Percentiles rank a stretch among this genome's conserved stretches.
Conservation (phyloP, 2,888 invertebrate genomes). For the Epinotia bilunana region DNA sequence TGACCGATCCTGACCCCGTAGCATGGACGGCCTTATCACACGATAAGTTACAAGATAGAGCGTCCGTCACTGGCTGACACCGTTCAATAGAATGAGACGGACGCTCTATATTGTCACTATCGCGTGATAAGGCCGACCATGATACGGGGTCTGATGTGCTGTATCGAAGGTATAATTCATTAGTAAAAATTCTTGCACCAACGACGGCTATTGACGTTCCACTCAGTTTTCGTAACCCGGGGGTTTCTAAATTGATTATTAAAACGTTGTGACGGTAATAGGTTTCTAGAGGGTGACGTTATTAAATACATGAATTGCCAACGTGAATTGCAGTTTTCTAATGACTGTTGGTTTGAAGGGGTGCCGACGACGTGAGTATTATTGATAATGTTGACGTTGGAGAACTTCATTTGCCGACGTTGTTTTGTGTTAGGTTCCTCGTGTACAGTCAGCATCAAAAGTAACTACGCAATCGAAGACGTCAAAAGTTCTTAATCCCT, state of each 20-base stretch:
- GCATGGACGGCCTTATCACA: no score
- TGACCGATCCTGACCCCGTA: no score
- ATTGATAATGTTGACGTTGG: constrained; percentile 38
- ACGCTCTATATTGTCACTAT: no score
- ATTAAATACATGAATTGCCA: constrained; percentile 83
- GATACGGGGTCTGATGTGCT: no score
- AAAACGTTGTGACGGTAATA: constrained; percentile 78
- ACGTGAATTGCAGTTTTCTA: constrained; percentile 66
- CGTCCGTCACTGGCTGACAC: no score
- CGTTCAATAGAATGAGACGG: no score
- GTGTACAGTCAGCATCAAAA: no score
- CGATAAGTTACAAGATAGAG: no score
- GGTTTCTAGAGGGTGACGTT: constrained; percentile 75
- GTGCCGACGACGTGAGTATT: constrained; percentile 24
- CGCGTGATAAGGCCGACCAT: no score
- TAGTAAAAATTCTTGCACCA: constrained; percentile 3
- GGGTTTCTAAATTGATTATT: constrained; percentile 73
- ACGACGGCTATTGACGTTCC: constrained; percentile 21
- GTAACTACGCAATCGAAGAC: no score
- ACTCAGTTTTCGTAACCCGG: constrained; percentile 49
- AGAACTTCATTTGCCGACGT: constrained; percentile 9
- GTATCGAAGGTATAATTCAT: not conserved
- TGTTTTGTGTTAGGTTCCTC: not conserved
- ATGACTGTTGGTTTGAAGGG: constrained; percentile 56
- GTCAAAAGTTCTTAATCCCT: no score